phyloP scores from a whole-genome alignment of 2,888 invertebrate species.

The Clusia tigrina region DNA sequence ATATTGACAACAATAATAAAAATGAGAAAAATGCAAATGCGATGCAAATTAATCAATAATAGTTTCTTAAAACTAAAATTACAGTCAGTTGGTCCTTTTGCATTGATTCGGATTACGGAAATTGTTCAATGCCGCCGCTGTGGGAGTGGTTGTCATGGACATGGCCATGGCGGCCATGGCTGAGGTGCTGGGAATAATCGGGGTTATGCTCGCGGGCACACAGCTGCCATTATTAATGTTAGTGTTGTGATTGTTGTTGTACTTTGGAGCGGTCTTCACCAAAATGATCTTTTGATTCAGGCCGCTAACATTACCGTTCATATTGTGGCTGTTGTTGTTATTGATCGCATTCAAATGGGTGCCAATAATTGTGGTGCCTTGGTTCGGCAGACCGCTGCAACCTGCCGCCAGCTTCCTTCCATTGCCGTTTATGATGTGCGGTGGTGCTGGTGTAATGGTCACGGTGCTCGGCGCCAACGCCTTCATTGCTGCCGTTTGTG shows the following conservation, averaged over 20 bases:
- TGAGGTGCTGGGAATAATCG: neutral
- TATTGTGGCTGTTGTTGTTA: constrained; percentile 30
- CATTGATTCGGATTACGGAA: too few relatives aligned
- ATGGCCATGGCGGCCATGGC: neutral
- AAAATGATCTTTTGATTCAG: constrained; percentile 57
- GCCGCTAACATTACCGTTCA: constrained; percentile 30
- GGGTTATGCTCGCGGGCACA: too few relatives aligned
- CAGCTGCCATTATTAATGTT: too few relatives aligned
- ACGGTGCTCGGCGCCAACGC: constrained; percentile 58
- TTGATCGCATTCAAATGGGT: constrained; percentile 34
- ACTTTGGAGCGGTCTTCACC: constrained; percentile 49
- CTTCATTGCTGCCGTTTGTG: constrained; percentile 58
- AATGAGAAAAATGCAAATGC: too few relatives aligned
- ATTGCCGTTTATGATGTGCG: constrained; percentile 15
- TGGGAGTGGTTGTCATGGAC: neutral
- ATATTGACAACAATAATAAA: too few relatives aligned
- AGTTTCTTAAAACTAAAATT: too few relatives aligned
- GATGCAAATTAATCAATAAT: too few relatives aligned
- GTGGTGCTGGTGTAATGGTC: constrained; percentile 54
- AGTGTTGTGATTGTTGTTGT: constrained; percentile 27
- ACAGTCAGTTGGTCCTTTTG: neutral
- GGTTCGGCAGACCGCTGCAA: constrained; percentile 30
- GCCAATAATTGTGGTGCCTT: constrained; percentile 12
- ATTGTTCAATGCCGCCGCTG: neutral
- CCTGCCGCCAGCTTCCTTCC: constrained; percentile 37